Base-by-base conservation (phyloP, 2,888 invertebrate species). In the Phalangium opilio region DNA sequence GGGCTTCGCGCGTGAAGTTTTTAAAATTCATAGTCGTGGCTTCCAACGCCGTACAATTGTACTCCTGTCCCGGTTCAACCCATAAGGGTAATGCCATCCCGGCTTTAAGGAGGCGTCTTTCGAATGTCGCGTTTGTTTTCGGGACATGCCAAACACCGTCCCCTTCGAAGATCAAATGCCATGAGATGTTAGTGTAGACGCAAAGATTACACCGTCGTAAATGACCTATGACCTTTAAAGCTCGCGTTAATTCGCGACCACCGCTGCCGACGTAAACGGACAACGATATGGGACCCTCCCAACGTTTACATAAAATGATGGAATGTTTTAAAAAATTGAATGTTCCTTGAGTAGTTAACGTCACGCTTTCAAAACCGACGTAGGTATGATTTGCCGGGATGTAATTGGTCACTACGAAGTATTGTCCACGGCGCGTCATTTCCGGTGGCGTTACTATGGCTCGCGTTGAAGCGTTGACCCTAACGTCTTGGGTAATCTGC, bases 271-370 rank as follows among this genome's bases (percentile, higher is more conserved):
- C 81, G 68, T 87, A 84, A 61, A 90, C 73, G 3, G 86, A 83
- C 58, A 90, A 73, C 61, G 86, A 86, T 54, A 90, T 72, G 1
- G 89, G 89, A 1, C 85, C 86, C 64, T 77, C 76, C 89, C 89
- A 90, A 69, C 81, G 75, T 64, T 83, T 80, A 63, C 87, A 70
- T 59, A 91, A 71, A 50, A 86, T 84, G 64, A 79, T 76, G 59
- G 89, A 73, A 68, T 91, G 90, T 67, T 89, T 84, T 62, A 90
- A 75, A 70, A 87, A 90, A 58, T 86, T 84, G 69, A 78, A 85
- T 61, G 89, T 89, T 3, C 84, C 86, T 66, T 90, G 90, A 12
- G 90, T 90, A 33, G 89, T 86, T 63, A 89, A 87, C 1, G 90
- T 90, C 55, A 90, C 75, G 57, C 79, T 79, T 67, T 86, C 84